Evolutionary conservation across 1,140 invertebrate genomes (phyloP).

Genomic region (Bemisia tabaci): DNA sequence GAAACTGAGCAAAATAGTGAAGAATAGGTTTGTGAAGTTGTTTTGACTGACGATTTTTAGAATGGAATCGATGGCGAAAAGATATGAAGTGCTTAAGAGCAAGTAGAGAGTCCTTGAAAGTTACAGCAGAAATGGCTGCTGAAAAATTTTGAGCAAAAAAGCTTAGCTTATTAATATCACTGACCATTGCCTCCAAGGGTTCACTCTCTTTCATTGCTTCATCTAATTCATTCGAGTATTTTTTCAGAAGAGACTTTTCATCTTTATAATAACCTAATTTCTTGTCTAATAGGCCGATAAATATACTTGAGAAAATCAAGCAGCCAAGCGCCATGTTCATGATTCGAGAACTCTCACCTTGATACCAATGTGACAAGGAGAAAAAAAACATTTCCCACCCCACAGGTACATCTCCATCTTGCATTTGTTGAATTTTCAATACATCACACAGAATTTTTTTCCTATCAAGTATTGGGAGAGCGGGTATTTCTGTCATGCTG

Average conservation of each 20-base stretch:
- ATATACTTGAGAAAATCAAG: not conserved
- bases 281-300: not conserved
- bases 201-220: not conserved
- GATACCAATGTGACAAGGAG: not conserved
- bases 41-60: not conserved
- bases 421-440: not conserved
- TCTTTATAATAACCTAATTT: not conserved
- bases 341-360: not conserved
- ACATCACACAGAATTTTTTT: not conserved
- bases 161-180: not conserved
- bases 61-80: not conserved
- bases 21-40: not conserved
- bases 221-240: not conserved
- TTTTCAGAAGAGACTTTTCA: not conserved
- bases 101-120: not conserved
- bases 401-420: not conserved
- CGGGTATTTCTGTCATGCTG: not conserved
- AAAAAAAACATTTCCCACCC: not conserved
- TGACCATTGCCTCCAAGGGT: not conserved
- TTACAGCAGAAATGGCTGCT: not conserved
- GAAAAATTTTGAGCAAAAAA: not conserved
- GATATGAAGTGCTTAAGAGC: not conserved
- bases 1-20: not conserved
- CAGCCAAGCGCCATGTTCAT: not conserved
- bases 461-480: not conserved